phyloP scores from a whole-genome alignment of 2,113 vertebrate species.

The Ctenodactylus gundi region DNA sequence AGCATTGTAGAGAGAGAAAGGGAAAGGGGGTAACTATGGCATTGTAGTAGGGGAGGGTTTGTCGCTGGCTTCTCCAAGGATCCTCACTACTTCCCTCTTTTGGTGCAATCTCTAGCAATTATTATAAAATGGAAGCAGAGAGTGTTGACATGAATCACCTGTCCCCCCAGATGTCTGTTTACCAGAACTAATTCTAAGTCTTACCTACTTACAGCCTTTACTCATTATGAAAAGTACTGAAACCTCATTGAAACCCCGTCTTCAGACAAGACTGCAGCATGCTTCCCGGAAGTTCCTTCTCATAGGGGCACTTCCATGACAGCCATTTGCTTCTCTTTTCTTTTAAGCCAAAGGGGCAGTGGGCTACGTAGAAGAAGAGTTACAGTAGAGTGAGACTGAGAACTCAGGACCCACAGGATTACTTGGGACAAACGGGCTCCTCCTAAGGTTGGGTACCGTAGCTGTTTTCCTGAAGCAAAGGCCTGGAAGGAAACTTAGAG shows the following conservation, averaged over 20 bases:
- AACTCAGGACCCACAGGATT: not conserved
- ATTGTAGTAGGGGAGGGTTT: not conserved
- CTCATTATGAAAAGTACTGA: conserved; percentile 36
- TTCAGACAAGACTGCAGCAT: not conserved
- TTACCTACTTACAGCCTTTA: not conserved
- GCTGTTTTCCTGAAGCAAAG: not conserved
- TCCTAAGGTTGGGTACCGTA: not conserved
- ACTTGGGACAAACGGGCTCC: not conserved
- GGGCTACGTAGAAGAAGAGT: not conserved
- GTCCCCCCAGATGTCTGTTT: not conserved
- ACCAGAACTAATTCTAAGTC: conserved; percentile 18
- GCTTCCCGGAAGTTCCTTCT: not conserved
- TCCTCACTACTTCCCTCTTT: not conserved
- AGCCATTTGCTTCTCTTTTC: not conserved
- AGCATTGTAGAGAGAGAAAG: too few relatives aligned
- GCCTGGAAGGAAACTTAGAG: not conserved
- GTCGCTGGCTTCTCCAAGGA: not conserved
- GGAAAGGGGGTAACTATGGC: too few relatives aligned
- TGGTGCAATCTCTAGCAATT: not conserved
- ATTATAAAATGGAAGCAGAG: not conserved
- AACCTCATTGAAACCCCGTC: conserved; percentile 45
- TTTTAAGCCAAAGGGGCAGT: not conserved
- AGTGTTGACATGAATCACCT: conserved; percentile 24
- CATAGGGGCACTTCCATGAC: not conserved
- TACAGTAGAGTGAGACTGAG: not conserved